phyloP scores from a whole-genome alignment of 2,797 vertebrate genomes.

The Huso huso region DNA sequence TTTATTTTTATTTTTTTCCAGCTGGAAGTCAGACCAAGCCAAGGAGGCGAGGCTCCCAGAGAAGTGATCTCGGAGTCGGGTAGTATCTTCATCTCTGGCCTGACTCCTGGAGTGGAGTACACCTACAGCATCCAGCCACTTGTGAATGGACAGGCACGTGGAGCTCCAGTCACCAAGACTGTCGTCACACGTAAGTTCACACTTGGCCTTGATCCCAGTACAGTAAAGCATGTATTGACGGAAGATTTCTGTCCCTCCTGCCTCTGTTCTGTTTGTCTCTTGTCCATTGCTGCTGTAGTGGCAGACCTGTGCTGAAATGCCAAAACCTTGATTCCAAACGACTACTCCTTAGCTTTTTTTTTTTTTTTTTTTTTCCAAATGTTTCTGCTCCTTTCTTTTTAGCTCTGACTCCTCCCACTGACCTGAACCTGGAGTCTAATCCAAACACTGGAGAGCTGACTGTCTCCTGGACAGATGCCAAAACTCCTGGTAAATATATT shows the following conservation, averaged over 20 bases:
- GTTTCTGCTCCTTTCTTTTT: slow-evolving; percentile 7
- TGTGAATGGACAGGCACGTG: slow-evolving; percentile 71
- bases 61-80: slow-evolving; percentile 88
- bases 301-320: too few relatives aligned
- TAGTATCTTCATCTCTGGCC: slow-evolving; percentile 80
- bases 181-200: slow-evolving; percentile 74
- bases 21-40: slow-evolving; percentile 86
- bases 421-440: slow-evolving; percentile 71
- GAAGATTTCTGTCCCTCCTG: too few relatives aligned
- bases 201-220: too few relatives aligned
- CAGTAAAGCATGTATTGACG: too few relatives aligned
- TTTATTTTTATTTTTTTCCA: slow-evolving; percentile 33
- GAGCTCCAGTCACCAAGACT: slow-evolving; percentile 63
- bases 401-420: slow-evolving; percentile 85
- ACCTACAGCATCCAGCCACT: slow-evolving; percentile 82
- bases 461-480: slow-evolving; percentile 78
- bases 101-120: slow-evolving; percentile 93
- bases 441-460: slow-evolving; percentile 71
- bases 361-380: too few relatives aligned
- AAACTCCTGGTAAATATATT: slow-evolving; percentile 75
- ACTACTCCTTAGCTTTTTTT: too few relatives aligned
- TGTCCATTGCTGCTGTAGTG: too few relatives aligned
- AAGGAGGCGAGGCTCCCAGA: slow-evolving; percentile 86
- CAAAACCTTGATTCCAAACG: too few relatives aligned
- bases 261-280: too few relatives aligned